These are phyloP conservation scores for Trachelus troglodyta DNA, from an alignment of 2,888 invertebrate species.

Conservation along the genomic window DNA sequence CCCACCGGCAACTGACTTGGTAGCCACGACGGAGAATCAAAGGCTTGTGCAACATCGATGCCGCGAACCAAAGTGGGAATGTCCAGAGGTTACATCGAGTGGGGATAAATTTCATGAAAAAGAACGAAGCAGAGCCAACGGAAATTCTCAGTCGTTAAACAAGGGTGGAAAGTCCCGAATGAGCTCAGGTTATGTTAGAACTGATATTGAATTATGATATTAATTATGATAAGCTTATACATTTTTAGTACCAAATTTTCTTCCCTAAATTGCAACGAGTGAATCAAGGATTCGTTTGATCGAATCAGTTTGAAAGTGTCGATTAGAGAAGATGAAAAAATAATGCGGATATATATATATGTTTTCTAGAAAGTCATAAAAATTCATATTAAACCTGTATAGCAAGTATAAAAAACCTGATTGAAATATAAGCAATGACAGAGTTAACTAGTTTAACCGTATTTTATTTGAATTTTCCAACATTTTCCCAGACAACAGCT, in stretches of 20 bases:
- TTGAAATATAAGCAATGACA: background rate
- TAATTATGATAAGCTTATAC: background rate
- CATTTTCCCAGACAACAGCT: background rate
- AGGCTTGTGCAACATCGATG: conserved; percentile 49
- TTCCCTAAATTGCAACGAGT: background rate
- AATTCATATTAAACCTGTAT: background rate
- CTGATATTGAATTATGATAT: no score
- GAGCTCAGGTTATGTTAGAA: background rate
- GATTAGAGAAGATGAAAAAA: background rate
- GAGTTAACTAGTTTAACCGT: background rate
- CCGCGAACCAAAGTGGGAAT: conserved; percentile 20
- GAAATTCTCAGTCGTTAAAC: conserved; percentile 15
- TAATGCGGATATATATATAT: background rate
- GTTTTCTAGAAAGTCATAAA: background rate
- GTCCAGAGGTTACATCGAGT: conserved; percentile 17
- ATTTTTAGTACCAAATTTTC: background rate
- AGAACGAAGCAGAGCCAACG: conserved; percentile 4
- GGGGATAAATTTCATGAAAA: conserved; percentile 2
- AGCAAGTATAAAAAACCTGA: background rate
- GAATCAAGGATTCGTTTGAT: background rate
- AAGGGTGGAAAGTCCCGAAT: conserved; percentile 12
- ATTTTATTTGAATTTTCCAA: background rate
- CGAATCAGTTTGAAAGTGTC: background rate
- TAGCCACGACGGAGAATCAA: conserved; percentile 43
- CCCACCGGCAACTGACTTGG: conserved; percentile 50